phyloP scores from a whole-genome alignment of 1,140 invertebrate genomes.

The Neodiprion fabricii region DNA sequence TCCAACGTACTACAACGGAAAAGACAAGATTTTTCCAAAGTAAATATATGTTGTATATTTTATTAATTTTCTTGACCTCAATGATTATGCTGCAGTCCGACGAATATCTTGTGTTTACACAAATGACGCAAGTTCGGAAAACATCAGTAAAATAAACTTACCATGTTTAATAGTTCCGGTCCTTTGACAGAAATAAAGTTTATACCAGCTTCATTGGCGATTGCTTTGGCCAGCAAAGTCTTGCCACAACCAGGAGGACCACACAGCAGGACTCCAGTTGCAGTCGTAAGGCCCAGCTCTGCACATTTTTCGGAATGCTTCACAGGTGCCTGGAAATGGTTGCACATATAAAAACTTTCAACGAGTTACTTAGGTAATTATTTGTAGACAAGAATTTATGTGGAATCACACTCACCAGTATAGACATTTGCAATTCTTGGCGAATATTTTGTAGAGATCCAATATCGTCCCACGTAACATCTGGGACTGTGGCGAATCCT shows the following conservation, averaged over 20 bases:
- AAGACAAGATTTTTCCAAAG: constrained; percentile 24
- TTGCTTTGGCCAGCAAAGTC: constrained; percentile 90
- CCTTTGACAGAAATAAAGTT: constrained; percentile 98
- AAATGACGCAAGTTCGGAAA: background rate
- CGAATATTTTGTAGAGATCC: constrained; percentile 90
- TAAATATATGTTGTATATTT: constrained; percentile 16
- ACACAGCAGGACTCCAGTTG: constrained; percentile 89
- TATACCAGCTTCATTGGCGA: constrained; percentile 95
- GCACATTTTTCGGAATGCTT: constrained; percentile 82
- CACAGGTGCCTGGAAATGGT: constrained; percentile 78
- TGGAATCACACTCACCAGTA: constrained; percentile 70
- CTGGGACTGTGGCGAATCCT: constrained; percentile 97
- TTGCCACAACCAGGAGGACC: constrained; percentile 96
- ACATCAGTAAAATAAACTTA: constrained; percentile 46
- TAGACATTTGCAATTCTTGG: constrained; percentile 88
- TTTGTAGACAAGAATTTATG: constrained; percentile 17
- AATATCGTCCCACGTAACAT: constrained; percentile 97
- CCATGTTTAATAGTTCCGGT: constrained; percentile 95
- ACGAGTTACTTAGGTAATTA: background rate
- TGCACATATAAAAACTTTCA: constrained; percentile 8
- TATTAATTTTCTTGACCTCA: background rate
- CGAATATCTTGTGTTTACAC: constrained; percentile 11
- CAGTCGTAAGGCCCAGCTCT: constrained; percentile 76
- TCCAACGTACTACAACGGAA: constrained; percentile 87
- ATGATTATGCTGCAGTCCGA: constrained; percentile 12